These are phyloP conservation scores for Ips nitidus DNA, from an alignment of 1,140 invertebrate species.

Conservation along the genomic window DNA sequence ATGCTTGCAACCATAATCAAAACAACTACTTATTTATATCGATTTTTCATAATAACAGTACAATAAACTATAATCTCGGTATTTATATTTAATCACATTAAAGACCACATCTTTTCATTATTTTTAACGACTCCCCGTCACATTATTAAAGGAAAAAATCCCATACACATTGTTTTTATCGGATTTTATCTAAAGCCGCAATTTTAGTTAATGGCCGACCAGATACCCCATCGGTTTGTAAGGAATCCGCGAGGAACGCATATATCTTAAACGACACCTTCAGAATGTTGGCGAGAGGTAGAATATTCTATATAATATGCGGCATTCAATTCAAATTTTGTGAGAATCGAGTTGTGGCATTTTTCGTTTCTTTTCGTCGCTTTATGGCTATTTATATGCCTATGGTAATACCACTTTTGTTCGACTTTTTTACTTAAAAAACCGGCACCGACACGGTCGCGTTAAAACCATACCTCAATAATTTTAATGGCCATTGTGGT, in stretches of 20 bases:
- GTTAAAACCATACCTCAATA: conserved; percentile 42
- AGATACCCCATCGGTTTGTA: conserved; percentile 24
- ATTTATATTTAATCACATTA: too few relatives aligned
- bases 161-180: too few relatives aligned
- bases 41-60: too few relatives aligned
- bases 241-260: conserved; percentile 44
- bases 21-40: too few relatives aligned
- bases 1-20: too few relatives aligned
- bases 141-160: too few relatives aligned
- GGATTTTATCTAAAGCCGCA: conserved; percentile 14
- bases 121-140: too few relatives aligned
- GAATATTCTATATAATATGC: conserved; percentile 51
- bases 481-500: conserved; percentile 43
- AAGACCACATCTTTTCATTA: too few relatives aligned
- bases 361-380: conserved; percentile 46
- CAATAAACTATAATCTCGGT: too few relatives aligned
- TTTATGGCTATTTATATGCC: conserved; percentile 50
- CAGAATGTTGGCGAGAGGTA: conserved; percentile 44
- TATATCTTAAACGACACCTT: conserved; percentile 49
- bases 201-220: conserved; percentile 23
- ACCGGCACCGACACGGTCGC: conserved; percentile 37
- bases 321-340: conserved; percentile 51
- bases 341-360: conserved; percentile 45
- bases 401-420: conserved; percentile 48
- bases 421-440: conserved; percentile 40